Conservation (phyloP, 2,888 invertebrate species). For the Psylliodes chrysocephalus region DNA sequence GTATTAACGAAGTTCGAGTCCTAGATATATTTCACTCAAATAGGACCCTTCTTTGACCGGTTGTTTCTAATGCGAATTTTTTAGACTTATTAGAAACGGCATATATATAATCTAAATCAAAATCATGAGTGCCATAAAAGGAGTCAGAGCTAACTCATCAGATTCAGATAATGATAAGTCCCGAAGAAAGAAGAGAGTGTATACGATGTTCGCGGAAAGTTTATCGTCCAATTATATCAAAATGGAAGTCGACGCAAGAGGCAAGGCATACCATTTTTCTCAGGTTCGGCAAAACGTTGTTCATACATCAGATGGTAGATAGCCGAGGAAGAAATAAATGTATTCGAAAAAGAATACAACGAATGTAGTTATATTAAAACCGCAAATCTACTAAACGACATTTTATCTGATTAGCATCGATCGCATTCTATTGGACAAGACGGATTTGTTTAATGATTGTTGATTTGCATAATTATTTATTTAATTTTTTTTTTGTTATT, state of each 20-base stretch:
- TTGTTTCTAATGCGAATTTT: too few species aligned
- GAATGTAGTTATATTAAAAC: conserved; percentile 49
- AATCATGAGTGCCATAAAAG: conserved; percentile 41
- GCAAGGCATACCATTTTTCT: too few species aligned
- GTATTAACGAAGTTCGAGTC: too few species aligned
- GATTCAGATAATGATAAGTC: conserved; percentile 45
- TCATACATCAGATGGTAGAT: conserved; percentile 58
- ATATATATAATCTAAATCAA: background rate
- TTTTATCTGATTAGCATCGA: conserved; percentile 16
- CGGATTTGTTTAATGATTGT: too few species aligned
- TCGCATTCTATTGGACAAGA: background rate
- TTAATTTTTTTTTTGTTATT: too few species aligned
- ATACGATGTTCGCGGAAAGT: conserved; percentile 46
- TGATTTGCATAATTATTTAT: too few species aligned
- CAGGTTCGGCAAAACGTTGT: conserved; percentile 13
- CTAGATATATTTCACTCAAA: too few species aligned
- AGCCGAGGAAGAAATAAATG: conserved; percentile 44
- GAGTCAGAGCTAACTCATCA: conserved; percentile 43
- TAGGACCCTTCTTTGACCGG: too few species aligned
- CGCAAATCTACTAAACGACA: conserved; percentile 55
- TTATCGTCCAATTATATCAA: conserved; percentile 62
- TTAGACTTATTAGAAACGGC: too few species aligned
- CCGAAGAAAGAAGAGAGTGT: background rate
- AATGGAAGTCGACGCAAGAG: conserved; percentile 58
- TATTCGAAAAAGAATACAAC: conserved; percentile 56